Percentiles rank a stretch among this genome's conserved stretches.
phyloP scores from a whole-genome alignment of 2,888 invertebrate species.

The Graphium colonna region DNA sequence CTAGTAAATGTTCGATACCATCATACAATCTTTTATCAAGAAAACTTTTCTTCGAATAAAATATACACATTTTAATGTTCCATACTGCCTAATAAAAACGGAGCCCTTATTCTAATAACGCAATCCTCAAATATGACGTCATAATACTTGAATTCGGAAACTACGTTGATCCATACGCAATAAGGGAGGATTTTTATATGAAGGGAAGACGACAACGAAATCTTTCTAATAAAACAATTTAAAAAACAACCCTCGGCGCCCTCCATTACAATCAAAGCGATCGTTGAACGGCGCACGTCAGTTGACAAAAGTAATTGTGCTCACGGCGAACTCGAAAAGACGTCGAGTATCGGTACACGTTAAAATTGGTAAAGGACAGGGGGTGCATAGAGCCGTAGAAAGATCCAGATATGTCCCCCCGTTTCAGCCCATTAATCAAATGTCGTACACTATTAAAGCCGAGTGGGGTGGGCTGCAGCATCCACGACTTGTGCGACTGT shows the following conservation, averaged over 20 bases:
- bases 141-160: too few relatives aligned
- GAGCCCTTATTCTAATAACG: too few relatives aligned
- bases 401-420: slow-evolving; percentile 47
- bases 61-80: too few relatives aligned
- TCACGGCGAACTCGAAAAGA: slow-evolving; percentile 35
- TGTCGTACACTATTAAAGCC: slow-evolving; percentile 64
- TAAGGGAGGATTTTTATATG: too few relatives aligned
- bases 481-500: slow-evolving; percentile 59
- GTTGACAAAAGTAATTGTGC: slow-evolving; percentile 36
- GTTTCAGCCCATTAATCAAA: slow-evolving; percentile 71
- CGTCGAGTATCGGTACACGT: slow-evolving; percentile 38
- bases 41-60: too few relatives aligned
- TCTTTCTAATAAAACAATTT: not conserved
- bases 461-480: slow-evolving; percentile 68
- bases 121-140: too few relatives aligned
- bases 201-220: not conserved
- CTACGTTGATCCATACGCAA: too few relatives aligned
- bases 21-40: too few relatives aligned
- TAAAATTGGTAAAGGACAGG: slow-evolving; percentile 40
- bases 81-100: too few relatives aligned
- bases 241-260: not conserved
- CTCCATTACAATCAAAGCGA: slow-evolving; percentile 29
- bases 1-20: too few relatives aligned
- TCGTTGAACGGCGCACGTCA: slow-evolving; percentile 32
- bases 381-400: slow-evolving; percentile 26